Percentiles rank a stretch among this genome's conserved stretches.
These are phyloP conservation scores for Ruditapes philippinarum DNA, from an alignment of 1,140 invertebrate species.

Conservation along the genomic window DNA sequence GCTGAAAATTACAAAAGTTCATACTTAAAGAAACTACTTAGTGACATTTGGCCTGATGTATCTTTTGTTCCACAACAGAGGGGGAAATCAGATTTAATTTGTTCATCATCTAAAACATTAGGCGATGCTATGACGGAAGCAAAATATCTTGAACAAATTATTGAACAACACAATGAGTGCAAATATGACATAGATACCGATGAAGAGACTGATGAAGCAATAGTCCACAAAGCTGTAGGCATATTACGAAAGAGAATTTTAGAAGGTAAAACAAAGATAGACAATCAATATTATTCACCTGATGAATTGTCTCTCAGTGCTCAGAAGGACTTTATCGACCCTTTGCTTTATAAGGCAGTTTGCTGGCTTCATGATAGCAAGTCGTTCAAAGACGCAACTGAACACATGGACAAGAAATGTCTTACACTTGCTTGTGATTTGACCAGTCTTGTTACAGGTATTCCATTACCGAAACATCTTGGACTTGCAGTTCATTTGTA, in stretches of 20 bases:
- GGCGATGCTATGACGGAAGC: background rate
- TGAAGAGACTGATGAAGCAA: background rate
- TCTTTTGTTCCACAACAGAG: background rate
- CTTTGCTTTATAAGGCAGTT: background rate
- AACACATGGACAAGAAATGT: background rate
- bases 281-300: slow-evolving; percentile 15
- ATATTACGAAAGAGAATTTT: background rate
- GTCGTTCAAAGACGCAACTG: too few relatives aligned
- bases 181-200: too few relatives aligned
- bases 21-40: background rate
- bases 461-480: too few relatives aligned
- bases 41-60: background rate
- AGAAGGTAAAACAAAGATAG: background rate
- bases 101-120: background rate
- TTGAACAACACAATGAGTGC: too few relatives aligned
- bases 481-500: too few relatives aligned
- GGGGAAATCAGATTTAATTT: slow-evolving; percentile 11
- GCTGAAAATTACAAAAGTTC: background rate
- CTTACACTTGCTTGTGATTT: background rate
- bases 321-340: background rate
- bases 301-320: slow-evolving; percentile 3
- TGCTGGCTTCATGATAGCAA: too few relatives aligned
- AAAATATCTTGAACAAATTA: background rate
- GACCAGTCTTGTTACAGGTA: background rate
- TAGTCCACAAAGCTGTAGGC: slow-evolving; percentile 16